Evolutionary conservation across 2,797 vertebrate species (phyloP), one percentile per base, ranked within the genome.

Genomic region (Mallotus villosus): DNA sequence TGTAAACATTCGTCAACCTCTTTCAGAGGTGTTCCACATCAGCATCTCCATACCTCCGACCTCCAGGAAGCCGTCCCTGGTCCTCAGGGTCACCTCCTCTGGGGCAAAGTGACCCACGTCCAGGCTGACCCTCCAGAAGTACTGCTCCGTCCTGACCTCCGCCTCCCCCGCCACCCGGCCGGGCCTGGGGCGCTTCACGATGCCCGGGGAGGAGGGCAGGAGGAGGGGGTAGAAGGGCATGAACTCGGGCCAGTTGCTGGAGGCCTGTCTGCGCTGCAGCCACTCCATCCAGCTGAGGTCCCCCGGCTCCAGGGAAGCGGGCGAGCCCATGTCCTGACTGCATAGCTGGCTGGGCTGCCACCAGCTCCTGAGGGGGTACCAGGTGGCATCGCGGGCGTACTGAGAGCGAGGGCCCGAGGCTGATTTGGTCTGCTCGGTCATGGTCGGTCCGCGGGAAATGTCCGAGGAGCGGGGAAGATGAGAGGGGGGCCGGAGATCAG

Each of bases 61-160:
- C 77, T 90, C 89, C 76, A 94, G 85, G 80, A 91, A 90, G 74
- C 90, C 89, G 1, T 81, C 85, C 53, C 74, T 88, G 41, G 86
- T 76, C 68, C 80, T 83, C 67, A 94, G 75, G 0, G 72, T 88
- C 58, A 94, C 86, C 78, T 94, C 93, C 0, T 89, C 70, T 9
- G 92, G 88, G 17, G 80, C 74, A 70, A 94, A 94, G 70, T 94
- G 93, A 67, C 85, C 82, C 74, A 94, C 82, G 4, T 94, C 93
- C 86, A 94, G 82, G 71, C 61, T 85, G 78, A 94, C 88, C 73
- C 82, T 89, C 93, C 93, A 94, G 79, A 63, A 87, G 74, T 74
- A 71, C 72, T 59, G 80, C 72, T 85, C 89, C 24, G 58, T 68
- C 5, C 53, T 81, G 22, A 75, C 76, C 79, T 78, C 82, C 2